Base-by-base conservation (phyloP, 2,888 invertebrate species). In the Entomobrya multifasciata region DNA sequence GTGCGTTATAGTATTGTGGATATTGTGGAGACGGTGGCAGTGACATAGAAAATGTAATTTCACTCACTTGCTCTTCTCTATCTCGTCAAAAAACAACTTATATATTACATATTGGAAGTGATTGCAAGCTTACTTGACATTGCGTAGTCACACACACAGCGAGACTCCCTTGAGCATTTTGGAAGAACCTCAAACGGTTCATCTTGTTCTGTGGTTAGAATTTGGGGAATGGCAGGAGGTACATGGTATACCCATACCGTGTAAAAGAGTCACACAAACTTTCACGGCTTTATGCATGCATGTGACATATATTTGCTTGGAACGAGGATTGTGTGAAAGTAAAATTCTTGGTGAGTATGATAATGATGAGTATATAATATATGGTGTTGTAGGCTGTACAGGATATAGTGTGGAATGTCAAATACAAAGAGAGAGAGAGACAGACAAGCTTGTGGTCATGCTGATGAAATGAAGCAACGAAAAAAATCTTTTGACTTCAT, bases 41-140 rank as follows among this genome's bases (percentile, higher is more conserved):
- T 74, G 41, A 60, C 77, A 77, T 25, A 60, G 41, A 77, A 77
- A 60, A 77, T 77, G 55, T 55, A 57, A 77, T 77, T 57, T 65
- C 25, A 22, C 77, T 77, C 57, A 60, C 17, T 65, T 36, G 5
- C 36, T 36, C 36, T 36, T 36, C 8, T 6, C 36, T 8, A 36
- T 36, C 36, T 36, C 8, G 2, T 65, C 65, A 65, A 41, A 65
- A 36, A 65, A 27, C 52, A 17, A 27, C 17, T 27, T n/a, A 8
- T 27, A 11, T 25, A 8, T 30, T 25, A 15, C n/a, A 74, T n/a
- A n/a, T n/a, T n/a, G n/a, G 36, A 10, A 11, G 8, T 27, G 74
- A 15, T 5, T 25, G 20, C 17, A 65, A 65, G 17, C 30, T 27
- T n/a, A 65, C 30, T 65, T 65, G 36, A 65, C 65, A 36, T 36